Evolutionary conservation across 2,888 invertebrate genomes (phyloP).

Genomic region (Tuberolachnus salignus): DNA sequence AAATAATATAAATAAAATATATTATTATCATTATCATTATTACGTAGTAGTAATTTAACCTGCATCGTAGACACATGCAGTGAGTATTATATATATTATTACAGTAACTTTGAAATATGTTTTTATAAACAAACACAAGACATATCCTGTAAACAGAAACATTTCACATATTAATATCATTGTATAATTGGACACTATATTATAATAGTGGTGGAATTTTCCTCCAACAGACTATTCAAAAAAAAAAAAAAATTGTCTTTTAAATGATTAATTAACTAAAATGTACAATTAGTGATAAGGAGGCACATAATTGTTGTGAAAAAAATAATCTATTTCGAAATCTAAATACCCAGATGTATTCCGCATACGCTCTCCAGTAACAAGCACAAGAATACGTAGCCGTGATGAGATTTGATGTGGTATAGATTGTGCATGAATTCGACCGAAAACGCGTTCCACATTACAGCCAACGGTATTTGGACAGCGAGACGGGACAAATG

Average conservation of each 20-base stretch:
- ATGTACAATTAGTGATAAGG: no score
- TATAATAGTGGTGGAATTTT: background rate
- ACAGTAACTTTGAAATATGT: background rate
- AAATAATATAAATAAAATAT: background rate
- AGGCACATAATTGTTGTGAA: no score
- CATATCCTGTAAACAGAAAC: constrained; percentile 21
- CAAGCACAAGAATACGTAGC: constrained; percentile 29
- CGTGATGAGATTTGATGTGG: background rate
- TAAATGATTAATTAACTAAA: no score
- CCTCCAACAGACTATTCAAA: background rate
- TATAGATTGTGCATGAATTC: background rate
- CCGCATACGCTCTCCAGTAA: constrained; percentile 26
- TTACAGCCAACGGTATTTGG: background rate
- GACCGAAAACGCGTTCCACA: background rate
- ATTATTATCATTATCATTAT: background rate
- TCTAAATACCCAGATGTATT: constrained; percentile 20
- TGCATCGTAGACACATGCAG: constrained; percentile 6
- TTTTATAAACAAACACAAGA: background rate
- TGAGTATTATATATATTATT: constrained; percentile 18
- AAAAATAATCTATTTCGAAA: no score
- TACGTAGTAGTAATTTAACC: background rate
- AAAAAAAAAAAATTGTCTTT: no score
- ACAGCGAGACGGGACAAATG: constrained; percentile 1
- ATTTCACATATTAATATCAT: background rate
- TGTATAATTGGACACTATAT: background rate